These are phyloP conservation scores for Sebastes diploproa DNA, from an alignment of 2,797 vertebrate species.

Conservation along the genomic window DNA sequence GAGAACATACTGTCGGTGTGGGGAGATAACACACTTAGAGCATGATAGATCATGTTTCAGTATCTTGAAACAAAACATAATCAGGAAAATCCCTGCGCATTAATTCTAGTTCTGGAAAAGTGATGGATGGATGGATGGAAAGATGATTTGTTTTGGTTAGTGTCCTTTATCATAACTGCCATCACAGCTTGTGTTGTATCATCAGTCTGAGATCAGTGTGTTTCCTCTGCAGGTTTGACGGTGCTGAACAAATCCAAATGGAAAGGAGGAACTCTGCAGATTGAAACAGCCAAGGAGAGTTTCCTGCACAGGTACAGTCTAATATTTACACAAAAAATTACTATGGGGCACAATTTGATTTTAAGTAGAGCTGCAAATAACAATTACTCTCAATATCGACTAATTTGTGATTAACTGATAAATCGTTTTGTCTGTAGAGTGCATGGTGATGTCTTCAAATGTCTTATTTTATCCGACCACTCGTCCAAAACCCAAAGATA, in stretches of 20 bases:
- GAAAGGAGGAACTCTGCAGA: slow-evolving; percentile 94
- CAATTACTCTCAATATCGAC: neutral
- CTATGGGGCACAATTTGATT: neutral
- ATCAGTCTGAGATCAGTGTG: neutral
- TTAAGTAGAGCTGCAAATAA: neutral
- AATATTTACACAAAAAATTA: neutral
- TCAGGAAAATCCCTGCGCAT: neutral
- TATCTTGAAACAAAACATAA: neutral
- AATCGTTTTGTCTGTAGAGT: neutral
- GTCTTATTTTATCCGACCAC: neutral
- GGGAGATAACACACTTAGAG: too few relatives aligned
- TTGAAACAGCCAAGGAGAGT: slow-evolving; percentile 94
- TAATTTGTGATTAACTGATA: neutral
- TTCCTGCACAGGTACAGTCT: slow-evolving; percentile 88
- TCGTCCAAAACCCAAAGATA: neutral
- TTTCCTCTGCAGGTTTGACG: slow-evolving; percentile 83
- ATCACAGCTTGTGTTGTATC: neutral
- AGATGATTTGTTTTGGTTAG: neutral
- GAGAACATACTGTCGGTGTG: neutral
- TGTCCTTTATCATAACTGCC: neutral
- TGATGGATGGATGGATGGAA: neutral
- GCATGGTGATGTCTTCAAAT: neutral
- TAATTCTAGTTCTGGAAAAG: neutral
- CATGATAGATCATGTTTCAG: neutral
- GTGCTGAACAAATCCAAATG: slow-evolving; percentile 93